Base-by-base conservation (phyloP, 2,888 invertebrate genomes). In the Meloe dianella region DNA sequence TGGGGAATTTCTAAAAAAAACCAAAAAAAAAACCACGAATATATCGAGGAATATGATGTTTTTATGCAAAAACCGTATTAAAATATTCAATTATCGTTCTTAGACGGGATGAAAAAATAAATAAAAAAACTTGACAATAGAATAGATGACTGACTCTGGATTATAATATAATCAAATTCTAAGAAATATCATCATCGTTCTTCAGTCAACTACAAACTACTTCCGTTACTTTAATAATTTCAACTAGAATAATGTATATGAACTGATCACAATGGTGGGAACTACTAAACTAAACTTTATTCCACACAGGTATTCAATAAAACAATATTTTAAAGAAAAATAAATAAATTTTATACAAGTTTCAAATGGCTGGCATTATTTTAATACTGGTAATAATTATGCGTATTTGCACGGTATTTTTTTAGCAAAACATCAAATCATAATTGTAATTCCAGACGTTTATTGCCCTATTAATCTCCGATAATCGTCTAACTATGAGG, bases 181-280 rank as follows among this genome's bases (percentile, higher is more conserved):
- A n/a, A 54, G 54, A 54, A 54, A 54, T 54, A 54, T 54, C 54
- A 54, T 54, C 54, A 54, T 54, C 54, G 27, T 54, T 54, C 54
- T 27, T 54, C 54, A 27, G 27, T 27, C 24, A 54, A 54, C 24
- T 27, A 54, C 24, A 54, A 54, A 54, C 54, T 54, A 54, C 24
- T 54, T 54, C 54, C 54, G 54, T 54, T 54, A 54, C 27, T 54
- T 54, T 27, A 24, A 24, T 54, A 54, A 54, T 54, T 54, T 54
- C 54, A 54, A 54, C 54, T 54, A 54, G 54, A 54, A 54, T 54
- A 54, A 27, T 54, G 54, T 14, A 54, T 54, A 27, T 54, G 54
- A 54, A 54, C 27, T 54, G 54, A 54, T 54, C 54, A 54, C 54
- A 54, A 54, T 54, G 54, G 54, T 54, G 54, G 54, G 54, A 54